A percentile compares a stretch with the other conserved stretches of the same genome.
phyloP scores from a whole-genome alignment of 1,140 invertebrate genomes.

The Atta texana region DNA sequence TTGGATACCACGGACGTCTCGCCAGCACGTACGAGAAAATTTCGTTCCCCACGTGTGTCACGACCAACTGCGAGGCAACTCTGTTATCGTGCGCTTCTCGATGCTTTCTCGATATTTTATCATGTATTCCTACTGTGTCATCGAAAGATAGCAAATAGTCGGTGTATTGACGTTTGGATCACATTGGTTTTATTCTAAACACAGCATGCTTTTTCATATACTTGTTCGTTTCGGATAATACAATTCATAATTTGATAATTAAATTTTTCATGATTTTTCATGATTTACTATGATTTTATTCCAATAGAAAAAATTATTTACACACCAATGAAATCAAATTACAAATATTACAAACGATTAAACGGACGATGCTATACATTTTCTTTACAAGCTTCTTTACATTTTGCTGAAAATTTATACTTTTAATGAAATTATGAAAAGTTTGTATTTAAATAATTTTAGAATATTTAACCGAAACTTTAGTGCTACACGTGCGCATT shows the following conservation, averaged over 20 bases:
- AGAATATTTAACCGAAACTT: not conserved
- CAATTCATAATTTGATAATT: not conserved
- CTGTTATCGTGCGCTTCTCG: conserved; percentile 11
- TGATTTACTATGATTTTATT: not conserved
- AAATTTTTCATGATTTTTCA: not conserved
- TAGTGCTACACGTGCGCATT: not conserved
- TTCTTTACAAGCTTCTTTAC: not conserved
- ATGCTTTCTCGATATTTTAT: conserved; percentile 55
- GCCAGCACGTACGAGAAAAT: conserved; percentile 64
- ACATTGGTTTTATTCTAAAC: conserved; percentile 54
- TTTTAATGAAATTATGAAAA: not conserved
- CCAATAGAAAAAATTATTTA: not conserved
- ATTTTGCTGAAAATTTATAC: not conserved
- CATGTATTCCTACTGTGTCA: conserved; percentile 21
- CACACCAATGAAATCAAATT: not conserved
- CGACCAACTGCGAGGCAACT: conserved; percentile 59
- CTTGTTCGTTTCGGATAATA: not conserved
- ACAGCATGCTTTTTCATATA: conserved; percentile 11
- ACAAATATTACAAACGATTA: not conserved
- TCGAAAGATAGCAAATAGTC: conserved; percentile 23
- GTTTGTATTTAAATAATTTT: not conserved
- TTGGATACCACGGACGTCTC: conserved; percentile 55
- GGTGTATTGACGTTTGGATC: conserved; percentile 30
- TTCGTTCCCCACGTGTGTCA: conserved; percentile 59
- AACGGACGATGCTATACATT: not conserved